Evolutionary conservation across 2,888 invertebrate genomes (phyloP).

Genomic region (Andrena fulva): DNA sequence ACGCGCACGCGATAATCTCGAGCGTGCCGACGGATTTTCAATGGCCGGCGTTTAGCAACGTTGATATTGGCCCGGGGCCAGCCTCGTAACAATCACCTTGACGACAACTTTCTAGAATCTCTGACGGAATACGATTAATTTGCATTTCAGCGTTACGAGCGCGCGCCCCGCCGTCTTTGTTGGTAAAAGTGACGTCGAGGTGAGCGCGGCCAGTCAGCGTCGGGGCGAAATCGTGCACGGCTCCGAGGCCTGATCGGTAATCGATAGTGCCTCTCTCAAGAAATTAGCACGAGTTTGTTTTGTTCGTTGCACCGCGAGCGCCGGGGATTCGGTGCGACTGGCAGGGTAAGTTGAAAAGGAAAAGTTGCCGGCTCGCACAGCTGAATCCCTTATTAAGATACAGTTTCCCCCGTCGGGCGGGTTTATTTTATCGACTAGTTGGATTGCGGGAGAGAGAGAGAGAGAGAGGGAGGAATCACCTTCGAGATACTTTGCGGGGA

Average conservation of each 20-base stretch:
- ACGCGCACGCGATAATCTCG: slow-evolving; percentile 22
- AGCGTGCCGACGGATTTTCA: slow-evolving; percentile 29
- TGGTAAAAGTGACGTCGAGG: slow-evolving; percentile 48
- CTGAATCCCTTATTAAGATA: not conserved
- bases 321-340: not conserved
- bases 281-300: slow-evolving; percentile 50
- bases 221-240: slow-evolving; percentile 27
- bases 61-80: slow-evolving; percentile 64
- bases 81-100: slow-evolving; percentile 67
- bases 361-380: not conserved
- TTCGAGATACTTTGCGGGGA: too few relatives aligned
- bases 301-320: slow-evolving; percentile 6
- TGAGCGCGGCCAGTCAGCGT: not conserved
- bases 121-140: slow-evolving; percentile 60
- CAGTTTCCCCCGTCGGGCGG: too few relatives aligned
- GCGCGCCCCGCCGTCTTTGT: not conserved
- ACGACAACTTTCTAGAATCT: slow-evolving; percentile 70
- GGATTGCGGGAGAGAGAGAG: not conserved
- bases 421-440: not conserved
- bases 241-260: slow-evolving; percentile 43
- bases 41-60: slow-evolving; percentile 40
- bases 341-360: slow-evolving; percentile 14
- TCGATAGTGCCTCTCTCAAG: slow-evolving; percentile 50
- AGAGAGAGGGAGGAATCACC: not conserved
- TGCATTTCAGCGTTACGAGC: slow-evolving; percentile 47